Evolutionary conservation across 2,113 vertebrate genomes (phyloP).

Genomic region (Miniopterus natalensis): DNA sequence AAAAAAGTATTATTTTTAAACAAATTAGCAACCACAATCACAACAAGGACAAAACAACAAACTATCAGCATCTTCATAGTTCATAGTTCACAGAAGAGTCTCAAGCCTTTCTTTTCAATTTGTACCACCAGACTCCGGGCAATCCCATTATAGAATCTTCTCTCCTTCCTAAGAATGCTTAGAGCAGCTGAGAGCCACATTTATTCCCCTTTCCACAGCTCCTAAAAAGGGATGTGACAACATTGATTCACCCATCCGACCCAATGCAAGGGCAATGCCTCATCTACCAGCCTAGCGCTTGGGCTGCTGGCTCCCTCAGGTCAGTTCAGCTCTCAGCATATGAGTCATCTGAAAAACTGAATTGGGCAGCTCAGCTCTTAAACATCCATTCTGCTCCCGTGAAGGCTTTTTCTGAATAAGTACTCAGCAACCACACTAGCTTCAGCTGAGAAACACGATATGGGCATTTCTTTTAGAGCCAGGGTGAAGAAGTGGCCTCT

Average conservation of each 20-base stretch:
- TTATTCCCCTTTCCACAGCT: background rate
- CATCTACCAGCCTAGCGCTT: background rate
- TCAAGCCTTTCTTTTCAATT: background rate
- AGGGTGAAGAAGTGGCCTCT: background rate
- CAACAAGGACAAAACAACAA: background rate
- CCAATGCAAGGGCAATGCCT: background rate
- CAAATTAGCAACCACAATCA: background rate
- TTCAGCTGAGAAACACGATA: background rate
- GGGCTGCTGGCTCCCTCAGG: background rate
- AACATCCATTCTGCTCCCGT: background rate
- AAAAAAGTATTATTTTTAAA: slow-evolving; percentile 14
- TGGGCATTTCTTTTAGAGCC: background rate
- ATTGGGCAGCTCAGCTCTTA: background rate
- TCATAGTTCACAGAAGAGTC: background rate
- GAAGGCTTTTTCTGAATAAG: slow-evolving; percentile 54
- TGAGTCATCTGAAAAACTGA: slow-evolving; percentile 48
- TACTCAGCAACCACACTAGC: background rate
- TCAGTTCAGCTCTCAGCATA: background rate
- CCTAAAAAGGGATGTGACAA: background rate
- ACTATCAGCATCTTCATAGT: background rate
- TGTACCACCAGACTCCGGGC: background rate
- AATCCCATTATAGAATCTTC: background rate
- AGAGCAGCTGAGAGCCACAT: background rate
- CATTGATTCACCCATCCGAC: background rate
- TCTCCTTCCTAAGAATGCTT: background rate